Conservation (phyloP, 1,140 invertebrate genomes). For the Micrasema longulum region DNA sequence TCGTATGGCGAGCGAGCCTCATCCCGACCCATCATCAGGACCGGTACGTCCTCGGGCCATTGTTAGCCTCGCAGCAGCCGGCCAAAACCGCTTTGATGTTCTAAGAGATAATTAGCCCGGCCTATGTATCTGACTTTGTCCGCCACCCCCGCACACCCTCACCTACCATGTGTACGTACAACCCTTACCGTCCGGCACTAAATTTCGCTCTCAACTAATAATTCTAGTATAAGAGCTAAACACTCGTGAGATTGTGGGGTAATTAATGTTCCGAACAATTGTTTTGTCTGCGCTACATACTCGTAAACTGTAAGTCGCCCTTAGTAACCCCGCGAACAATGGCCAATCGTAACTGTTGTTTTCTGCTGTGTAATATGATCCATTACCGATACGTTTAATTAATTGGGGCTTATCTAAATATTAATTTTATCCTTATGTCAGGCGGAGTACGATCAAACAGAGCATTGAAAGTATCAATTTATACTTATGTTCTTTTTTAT, state of each 20-base stretch:
- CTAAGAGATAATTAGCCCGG: constrained; percentile 55
- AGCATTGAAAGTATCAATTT: too few relatives aligned
- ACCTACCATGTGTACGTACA: neutral
- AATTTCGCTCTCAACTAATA: constrained; percentile 53
- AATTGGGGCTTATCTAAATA: too few relatives aligned
- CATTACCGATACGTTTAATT: too few relatives aligned
- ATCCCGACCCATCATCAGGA: constrained; percentile 15
- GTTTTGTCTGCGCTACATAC: constrained; percentile 45
- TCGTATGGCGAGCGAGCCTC: constrained; percentile 20
- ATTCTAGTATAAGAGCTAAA: constrained; percentile 52
- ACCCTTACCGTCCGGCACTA: constrained; percentile 40
- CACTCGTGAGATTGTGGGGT: constrained; percentile 53
- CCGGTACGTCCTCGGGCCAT: constrained; percentile 42
- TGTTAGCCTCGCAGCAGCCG: constrained; percentile 48
- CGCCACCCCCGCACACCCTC: constrained; percentile 1
- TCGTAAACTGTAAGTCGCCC: neutral
- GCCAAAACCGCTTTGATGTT: constrained; percentile 54
- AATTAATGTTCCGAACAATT: constrained; percentile 53
- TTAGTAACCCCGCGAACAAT: too few relatives aligned
- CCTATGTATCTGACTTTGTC: constrained; percentile 51
- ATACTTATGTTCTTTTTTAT: too few relatives aligned
- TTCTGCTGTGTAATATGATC: too few relatives aligned
- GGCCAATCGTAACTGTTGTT: too few relatives aligned
- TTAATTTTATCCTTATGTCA: too few relatives aligned
- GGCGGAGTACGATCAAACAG: too few relatives aligned